phyloP scores from a whole-genome alignment of 2,113 vertebrate genomes.

The Oophaga pumilio region DNA sequence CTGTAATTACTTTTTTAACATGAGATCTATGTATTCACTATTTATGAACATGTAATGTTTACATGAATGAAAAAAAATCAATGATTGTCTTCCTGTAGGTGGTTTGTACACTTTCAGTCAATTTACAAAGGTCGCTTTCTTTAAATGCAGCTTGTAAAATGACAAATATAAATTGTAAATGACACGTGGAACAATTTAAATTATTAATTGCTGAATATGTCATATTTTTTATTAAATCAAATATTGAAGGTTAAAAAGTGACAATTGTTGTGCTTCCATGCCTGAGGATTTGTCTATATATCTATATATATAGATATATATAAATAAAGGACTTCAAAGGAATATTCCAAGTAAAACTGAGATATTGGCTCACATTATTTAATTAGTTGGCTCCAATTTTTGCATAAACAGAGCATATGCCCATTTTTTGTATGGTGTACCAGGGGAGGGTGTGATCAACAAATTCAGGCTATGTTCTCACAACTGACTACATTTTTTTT shows the following conservation, averaged over 20 bases:
- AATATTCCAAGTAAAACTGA: not conserved
- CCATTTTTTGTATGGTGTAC: no score
- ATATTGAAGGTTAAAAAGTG: not conserved
- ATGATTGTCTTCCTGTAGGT: constrained; percentile 49
- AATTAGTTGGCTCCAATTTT: no score
- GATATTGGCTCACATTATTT: not conserved
- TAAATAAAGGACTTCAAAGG: not conserved
- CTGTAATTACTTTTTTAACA: not conserved
- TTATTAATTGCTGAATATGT: not conserved
- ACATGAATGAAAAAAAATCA: constrained; percentile 4
- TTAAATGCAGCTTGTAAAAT: not conserved
- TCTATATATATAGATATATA: no score
- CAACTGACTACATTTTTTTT: no score
- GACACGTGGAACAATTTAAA: not conserved
- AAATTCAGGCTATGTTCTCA: no score
- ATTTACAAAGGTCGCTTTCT: not conserved
- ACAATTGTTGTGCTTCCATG: not conserved
- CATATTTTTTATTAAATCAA: not conserved
- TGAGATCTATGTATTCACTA: constrained; percentile 23
- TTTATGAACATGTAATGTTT: constrained; percentile 22
- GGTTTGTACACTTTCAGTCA: constrained; percentile 10
- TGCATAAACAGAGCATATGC: no score
- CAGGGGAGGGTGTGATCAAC: no score
- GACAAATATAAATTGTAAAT: not conserved
- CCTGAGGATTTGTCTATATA: not conserved